These are phyloP conservation scores for Etheostoma perlongum DNA, from an alignment of 2,797 vertebrate species.

Conservation along the genomic window DNA sequence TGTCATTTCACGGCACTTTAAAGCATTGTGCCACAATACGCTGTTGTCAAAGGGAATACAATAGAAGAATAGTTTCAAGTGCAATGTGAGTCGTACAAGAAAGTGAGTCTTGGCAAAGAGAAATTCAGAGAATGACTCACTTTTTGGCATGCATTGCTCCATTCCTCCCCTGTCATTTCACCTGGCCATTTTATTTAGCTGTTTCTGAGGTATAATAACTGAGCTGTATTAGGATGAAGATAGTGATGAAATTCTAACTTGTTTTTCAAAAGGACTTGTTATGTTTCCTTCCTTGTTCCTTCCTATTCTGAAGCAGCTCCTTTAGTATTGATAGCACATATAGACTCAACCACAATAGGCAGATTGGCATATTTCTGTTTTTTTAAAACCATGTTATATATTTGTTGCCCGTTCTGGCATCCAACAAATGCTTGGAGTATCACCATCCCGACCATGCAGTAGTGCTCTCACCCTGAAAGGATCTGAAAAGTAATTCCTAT, in stretches of 20 bases:
- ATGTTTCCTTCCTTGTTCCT: neutral
- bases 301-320: too few species aligned
- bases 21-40: conserved; percentile 16
- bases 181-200: conserved; percentile 1
- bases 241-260: neutral
- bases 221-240: neutral
- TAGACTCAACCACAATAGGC: neutral
- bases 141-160: neutral
- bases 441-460: neutral
- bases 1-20: conserved; percentile 54
- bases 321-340: neutral
- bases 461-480: conserved; percentile 16
- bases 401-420: conserved; percentile 8
- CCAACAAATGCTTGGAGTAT: neutral
- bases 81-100: conserved; percentile 18
- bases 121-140: too few species aligned
- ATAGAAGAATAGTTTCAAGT: conserved; percentile 22
- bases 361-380: conserved; percentile 1
- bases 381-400: neutral
- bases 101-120: conserved; percentile 23
- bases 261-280: neutral
- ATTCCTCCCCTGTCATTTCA: conserved; percentile 27
- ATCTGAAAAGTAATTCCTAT: conserved; percentile 48
- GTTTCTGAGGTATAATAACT: conserved; percentile 1
- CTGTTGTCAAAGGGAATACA: conserved; percentile 44